These are phyloP conservation scores for Todiramphus chloris DNA, from an alignment of 2,113 vertebrate species.

Conservation along the genomic window DNA sequence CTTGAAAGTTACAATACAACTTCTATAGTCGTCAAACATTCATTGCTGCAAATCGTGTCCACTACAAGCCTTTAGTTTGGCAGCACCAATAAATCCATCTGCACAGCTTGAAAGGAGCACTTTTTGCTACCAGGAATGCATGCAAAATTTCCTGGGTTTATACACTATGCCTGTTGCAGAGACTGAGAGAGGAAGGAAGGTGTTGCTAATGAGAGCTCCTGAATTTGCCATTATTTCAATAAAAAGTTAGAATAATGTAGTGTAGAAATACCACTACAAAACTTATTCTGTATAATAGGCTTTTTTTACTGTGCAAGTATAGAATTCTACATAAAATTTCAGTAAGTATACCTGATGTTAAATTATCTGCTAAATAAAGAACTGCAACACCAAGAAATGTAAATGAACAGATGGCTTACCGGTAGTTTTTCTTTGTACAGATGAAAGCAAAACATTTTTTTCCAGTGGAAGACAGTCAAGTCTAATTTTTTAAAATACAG, in stretches of 20 bases:
- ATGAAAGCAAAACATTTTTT: background rate
- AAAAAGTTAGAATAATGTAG: background rate
- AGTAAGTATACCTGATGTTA: background rate
- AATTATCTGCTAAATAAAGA: background rate
- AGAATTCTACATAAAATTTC: background rate
- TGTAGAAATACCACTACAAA: background rate
- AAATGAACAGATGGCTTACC: background rate
- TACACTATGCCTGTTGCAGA: background rate
- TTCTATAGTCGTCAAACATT: background rate
- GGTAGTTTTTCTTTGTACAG: background rate
- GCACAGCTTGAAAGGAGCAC: background rate
- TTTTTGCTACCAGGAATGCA: background rate
- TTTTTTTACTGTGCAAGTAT: background rate
- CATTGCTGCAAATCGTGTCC: background rate
- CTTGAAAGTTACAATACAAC: background rate
- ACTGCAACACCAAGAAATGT: background rate
- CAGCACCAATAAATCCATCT: background rate
- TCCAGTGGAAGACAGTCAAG: background rate
- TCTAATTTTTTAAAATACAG: background rate
- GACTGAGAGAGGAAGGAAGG: background rate
- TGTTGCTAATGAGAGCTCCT: background rate
- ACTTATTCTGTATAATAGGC: background rate
- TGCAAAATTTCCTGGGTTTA: background rate
- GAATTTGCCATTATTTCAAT: background rate
- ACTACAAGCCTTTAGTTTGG: background rate